phyloP scores from a whole-genome alignment of 2,797 vertebrate genomes.

The Urophycis tenuis region DNA sequence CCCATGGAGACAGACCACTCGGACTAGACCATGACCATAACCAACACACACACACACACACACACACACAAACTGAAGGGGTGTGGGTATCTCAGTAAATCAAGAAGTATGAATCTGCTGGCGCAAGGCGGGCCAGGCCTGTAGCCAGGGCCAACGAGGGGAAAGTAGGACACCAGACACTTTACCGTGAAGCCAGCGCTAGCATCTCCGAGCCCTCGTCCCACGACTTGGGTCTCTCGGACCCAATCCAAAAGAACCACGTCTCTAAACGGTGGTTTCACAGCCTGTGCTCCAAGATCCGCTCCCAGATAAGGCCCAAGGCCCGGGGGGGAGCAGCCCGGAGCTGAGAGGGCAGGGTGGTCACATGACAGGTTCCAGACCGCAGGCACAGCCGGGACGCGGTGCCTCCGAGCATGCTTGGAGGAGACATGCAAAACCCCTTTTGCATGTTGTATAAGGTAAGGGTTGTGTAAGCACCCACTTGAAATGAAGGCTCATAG shows the following conservation, averaged over 20 bases:
- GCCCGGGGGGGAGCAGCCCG: too few relatives aligned
- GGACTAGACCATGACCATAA: not conserved
- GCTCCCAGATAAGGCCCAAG: not conserved
- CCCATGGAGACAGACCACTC: not conserved
- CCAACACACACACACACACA: not conserved
- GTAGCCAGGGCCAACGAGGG: not conserved
- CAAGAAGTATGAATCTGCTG: not conserved
- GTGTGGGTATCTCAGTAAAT: too few relatives aligned
- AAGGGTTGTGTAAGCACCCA: not conserved
- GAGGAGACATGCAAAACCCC: too few relatives aligned
- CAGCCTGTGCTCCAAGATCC: not conserved
- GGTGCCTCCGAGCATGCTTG: too few relatives aligned
- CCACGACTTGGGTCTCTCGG: too few relatives aligned
- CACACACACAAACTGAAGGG: not conserved
- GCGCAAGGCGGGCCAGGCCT: not conserved
- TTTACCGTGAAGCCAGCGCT: not conserved
- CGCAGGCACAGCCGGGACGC: too few relatives aligned
- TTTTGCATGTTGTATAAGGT: too few relatives aligned
- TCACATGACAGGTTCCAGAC: too few relatives aligned
- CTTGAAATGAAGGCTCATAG: not conserved
- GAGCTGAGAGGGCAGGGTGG: too few relatives aligned
- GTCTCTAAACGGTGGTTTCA: not conserved
- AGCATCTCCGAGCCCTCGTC: too few relatives aligned
- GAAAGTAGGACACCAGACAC: not conserved
- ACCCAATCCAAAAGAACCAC: not conserved